Conservation (phyloP, 2,113 vertebrate species). For the Centrocercus urophasianus region DNA sequence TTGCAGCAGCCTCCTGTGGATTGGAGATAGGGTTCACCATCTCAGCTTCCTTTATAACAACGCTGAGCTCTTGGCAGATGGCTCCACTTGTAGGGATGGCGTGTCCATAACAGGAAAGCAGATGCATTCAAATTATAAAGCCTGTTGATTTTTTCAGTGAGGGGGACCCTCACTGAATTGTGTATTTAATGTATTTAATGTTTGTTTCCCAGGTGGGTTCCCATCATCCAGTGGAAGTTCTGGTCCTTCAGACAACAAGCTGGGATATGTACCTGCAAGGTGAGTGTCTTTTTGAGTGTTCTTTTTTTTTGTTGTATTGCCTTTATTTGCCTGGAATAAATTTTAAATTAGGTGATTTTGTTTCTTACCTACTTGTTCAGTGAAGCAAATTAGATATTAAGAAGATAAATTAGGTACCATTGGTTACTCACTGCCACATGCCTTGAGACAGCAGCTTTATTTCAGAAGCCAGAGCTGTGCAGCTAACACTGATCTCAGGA, state of each 20-base stretch:
- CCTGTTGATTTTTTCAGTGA: accelerated
- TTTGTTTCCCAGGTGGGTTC: conserved; percentile 63
- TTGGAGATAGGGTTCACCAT: accelerated
- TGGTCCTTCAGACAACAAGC: conserved; percentile 45
- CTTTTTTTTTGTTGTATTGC: not conserved
- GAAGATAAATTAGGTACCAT: accelerated
- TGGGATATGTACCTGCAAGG: conserved; percentile 77
- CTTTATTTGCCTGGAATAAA: not conserved
- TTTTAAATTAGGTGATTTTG: not conserved
- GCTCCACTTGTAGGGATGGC: not conserved
- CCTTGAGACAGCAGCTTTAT: not conserved
- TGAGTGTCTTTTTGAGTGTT: conserved; percentile 9
- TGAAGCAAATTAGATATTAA: too few species aligned
- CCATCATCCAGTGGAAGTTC: not conserved
- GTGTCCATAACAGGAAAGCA: accelerated
- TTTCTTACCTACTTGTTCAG: not conserved
- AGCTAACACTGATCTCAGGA: accelerated
- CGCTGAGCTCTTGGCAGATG: accelerated
- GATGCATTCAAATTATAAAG: accelerated
- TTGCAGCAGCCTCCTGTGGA: not conserved
- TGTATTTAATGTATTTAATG: not conserved
- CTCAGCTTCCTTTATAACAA: too few species aligned
- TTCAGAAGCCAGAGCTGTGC: accelerated
- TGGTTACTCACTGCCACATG: not conserved
- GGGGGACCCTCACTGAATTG: too few species aligned